phyloP scores from a whole-genome alignment of 2,113 vertebrate genomes.

The Nothocercus julius region DNA sequence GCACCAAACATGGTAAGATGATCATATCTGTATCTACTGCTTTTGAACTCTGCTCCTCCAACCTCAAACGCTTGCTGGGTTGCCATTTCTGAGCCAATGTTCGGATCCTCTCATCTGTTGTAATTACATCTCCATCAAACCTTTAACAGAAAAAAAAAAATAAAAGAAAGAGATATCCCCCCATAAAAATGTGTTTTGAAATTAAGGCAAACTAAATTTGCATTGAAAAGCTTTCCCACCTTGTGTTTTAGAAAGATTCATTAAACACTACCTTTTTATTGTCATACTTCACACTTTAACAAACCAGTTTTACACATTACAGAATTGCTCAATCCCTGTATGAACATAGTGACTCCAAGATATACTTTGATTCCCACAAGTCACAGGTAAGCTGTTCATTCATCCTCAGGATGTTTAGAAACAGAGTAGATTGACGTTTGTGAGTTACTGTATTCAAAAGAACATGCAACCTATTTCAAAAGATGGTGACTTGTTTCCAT shows the following conservation, averaged over 20 bases:
- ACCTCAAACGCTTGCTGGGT: conserved; percentile 80
- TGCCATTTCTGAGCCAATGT: conserved; percentile 95
- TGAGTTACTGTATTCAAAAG: neutral
- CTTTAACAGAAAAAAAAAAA: conserved; percentile 62
- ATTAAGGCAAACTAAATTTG: neutral
- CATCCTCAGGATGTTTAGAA: neutral
- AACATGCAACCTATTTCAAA: neutral
- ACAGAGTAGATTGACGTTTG: neutral
- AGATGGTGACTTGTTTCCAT: neutral
- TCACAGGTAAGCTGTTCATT: neutral
- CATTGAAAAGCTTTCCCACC: neutral
- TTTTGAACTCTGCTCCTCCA: conserved; percentile 89
- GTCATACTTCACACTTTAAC: neutral
- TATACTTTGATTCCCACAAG: neutral
- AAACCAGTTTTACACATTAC: neutral
- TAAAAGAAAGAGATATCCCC: too few species aligned
- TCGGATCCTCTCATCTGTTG: conserved; percentile 91
- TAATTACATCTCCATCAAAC: conserved; percentile 93
- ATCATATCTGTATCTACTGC: conserved; percentile 96
- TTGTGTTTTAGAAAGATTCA: neutral
- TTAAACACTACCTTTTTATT: neutral
- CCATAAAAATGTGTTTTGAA: neutral
- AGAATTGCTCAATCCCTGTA: neutral
- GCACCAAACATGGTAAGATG: conserved; percentile 89
- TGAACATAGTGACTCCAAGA: neutral